Conservation (phyloP, 2,797 vertebrate genomes). For the Mus caroli region DNA sequence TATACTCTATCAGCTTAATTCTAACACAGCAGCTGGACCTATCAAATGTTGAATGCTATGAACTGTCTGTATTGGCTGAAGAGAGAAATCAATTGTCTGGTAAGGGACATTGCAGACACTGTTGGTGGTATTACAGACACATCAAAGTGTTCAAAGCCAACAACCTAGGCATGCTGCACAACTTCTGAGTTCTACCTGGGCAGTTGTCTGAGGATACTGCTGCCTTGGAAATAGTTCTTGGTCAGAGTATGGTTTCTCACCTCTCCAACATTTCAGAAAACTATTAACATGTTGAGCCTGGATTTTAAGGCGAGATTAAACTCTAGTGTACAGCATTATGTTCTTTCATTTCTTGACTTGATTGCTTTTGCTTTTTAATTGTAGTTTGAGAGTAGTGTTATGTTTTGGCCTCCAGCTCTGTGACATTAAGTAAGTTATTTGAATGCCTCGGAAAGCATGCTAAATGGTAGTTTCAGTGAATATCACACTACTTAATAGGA, state of each 20-base stretch:
- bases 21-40: not conserved
- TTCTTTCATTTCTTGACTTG: not conserved
- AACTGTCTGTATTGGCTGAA: not conserved
- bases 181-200: not conserved
- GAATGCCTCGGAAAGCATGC: not conserved
- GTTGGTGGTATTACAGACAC: not conserved
- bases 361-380: not conserved
- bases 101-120: not conserved
- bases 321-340: not conserved
- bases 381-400: not conserved
- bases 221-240: not conserved
- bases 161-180: not conserved
- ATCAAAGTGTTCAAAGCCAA: not conserved
- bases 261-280: not conserved
- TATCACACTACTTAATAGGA: not conserved
- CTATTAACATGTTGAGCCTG: not conserved
- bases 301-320: not conserved
- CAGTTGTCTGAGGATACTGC: not conserved
- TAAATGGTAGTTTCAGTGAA: not conserved
- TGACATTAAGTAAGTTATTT: not conserved
- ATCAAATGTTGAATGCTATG: not conserved
- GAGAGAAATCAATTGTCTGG: not conserved
- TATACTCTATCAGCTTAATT: not conserved
- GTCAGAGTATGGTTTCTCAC: not conserved
- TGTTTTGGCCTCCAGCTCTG: not conserved